Conservation (phyloP, 2,888 invertebrate genomes). For the Fragum whitleyi region DNA sequence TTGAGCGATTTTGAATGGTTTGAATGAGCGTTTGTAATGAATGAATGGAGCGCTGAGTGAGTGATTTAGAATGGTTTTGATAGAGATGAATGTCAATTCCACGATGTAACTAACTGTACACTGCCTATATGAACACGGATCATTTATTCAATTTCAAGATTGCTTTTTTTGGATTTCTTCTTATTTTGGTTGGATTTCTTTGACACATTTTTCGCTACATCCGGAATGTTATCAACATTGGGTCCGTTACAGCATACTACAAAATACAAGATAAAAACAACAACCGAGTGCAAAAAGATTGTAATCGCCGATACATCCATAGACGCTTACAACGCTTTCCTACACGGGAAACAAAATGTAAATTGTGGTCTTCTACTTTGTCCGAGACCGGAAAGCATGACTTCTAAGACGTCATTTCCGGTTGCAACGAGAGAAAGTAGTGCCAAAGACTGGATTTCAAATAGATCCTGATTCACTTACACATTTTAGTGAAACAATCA, state of each 20-base stretch:
- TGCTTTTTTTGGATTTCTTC: not conserved
- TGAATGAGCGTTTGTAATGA: too few species aligned
- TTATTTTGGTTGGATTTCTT: not conserved
- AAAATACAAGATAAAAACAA: not conserved
- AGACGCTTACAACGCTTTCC: too few species aligned
- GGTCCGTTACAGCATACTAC: conserved; percentile 46
- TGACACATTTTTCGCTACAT: conserved; percentile 30
- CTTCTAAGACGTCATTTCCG: conserved; percentile 18
- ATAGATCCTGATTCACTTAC: conserved; percentile 63
- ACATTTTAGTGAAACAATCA: not conserved
- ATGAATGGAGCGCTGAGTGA: too few species aligned
- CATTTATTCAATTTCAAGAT: too few species aligned
- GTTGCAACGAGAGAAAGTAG: conserved; percentile 12
- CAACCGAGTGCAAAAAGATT: not conserved
- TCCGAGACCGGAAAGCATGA: conserved; percentile 13
- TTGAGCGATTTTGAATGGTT: too few species aligned
- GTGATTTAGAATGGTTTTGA: too few species aligned
- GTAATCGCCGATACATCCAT: too few species aligned
- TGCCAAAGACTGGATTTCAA: conserved; percentile 67
- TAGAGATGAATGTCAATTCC: too few species aligned
- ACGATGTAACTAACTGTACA: too few species aligned
- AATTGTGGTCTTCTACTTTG: conserved; percentile 32
- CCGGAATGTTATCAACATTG: conserved; percentile 56
- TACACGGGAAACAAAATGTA: not conserved
- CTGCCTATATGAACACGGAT: too few species aligned